phyloP scores from a whole-genome alignment of 2,888 invertebrate species.

The Machimus atricapillus region DNA sequence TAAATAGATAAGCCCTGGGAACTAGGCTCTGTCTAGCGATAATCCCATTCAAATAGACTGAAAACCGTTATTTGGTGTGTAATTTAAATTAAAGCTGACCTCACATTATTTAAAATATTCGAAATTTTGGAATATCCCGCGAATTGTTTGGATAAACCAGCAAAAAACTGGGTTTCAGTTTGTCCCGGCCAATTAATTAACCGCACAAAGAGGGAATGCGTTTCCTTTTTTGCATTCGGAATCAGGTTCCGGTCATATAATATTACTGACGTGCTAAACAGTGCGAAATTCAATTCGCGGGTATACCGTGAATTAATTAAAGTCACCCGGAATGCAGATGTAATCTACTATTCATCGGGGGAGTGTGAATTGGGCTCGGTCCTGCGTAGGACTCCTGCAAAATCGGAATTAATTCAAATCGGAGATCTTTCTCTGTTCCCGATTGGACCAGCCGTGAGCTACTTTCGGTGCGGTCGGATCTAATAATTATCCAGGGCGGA shows the following conservation, averaged over 20 bases:
- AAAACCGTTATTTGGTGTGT: background rate
- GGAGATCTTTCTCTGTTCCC: background rate
- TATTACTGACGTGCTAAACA: slow-evolving; percentile 27
- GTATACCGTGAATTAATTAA: slow-evolving; percentile 20
- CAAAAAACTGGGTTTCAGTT: slow-evolving; percentile 66
- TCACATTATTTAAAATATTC: background rate
- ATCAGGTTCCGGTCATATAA: slow-evolving; percentile 16
- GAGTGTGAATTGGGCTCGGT: background rate
- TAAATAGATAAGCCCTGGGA: no score
- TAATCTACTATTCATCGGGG: background rate
- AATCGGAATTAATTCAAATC: slow-evolving; percentile 17
- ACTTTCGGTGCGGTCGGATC: background rate
- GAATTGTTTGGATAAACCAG: background rate
- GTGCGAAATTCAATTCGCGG: background rate
- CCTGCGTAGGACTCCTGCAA: background rate
- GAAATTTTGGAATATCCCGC: background rate
- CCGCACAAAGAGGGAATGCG: background rate
- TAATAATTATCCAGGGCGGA: slow-evolving; percentile 9
- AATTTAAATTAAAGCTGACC: background rate
- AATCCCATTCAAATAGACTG: background rate
- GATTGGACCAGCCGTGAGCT: background rate
- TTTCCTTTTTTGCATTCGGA: slow-evolving; percentile 6
- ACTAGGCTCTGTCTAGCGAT: background rate
- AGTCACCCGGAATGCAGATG: background rate
- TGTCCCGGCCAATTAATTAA: slow-evolving; percentile 78